Percentiles rank a stretch among this genome's conserved stretches.
Evolutionary conservation across 2,888 invertebrate species (phyloP).

Genomic region (Drosophila ustulata): DNA sequence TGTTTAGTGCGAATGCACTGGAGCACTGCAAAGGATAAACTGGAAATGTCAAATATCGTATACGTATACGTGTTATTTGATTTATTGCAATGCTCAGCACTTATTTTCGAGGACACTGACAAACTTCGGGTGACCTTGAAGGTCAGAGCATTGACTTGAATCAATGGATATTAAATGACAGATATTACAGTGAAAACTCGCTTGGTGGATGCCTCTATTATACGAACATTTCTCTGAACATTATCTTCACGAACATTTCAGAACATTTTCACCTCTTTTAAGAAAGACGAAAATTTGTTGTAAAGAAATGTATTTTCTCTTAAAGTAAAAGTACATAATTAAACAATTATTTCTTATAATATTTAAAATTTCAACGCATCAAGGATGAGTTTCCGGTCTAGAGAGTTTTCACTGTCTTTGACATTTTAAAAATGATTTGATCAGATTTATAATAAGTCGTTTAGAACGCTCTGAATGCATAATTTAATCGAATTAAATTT

Average conservation of each 20-base stretch:
- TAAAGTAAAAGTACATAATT: too few species aligned
- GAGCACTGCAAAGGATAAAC: background rate
- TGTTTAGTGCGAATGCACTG: constrained; percentile 19
- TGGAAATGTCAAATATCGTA: background rate
- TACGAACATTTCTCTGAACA: too few species aligned
- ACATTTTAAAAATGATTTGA: background rate
- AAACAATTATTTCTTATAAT: too few species aligned
- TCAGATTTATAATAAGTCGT: background rate
- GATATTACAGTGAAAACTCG: too few species aligned
- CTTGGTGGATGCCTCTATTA: too few species aligned
- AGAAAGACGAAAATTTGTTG: too few species aligned
- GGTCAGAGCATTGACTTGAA: background rate
- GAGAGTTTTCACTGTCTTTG: background rate
- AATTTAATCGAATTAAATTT: background rate
- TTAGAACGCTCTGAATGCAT: background rate
- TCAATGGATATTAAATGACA: background rate
- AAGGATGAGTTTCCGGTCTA: too few species aligned
- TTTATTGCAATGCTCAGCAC: background rate
- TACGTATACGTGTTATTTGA: background rate
- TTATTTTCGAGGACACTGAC: background rate
- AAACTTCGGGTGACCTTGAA: constrained; percentile 14
- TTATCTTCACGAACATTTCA: too few species aligned
- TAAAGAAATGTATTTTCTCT: too few species aligned
- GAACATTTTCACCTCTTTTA: too few species aligned
- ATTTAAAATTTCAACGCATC: too few species aligned